Conservation (phyloP, 2,888 invertebrate species). For the Eumerus sabulonum region DNA sequence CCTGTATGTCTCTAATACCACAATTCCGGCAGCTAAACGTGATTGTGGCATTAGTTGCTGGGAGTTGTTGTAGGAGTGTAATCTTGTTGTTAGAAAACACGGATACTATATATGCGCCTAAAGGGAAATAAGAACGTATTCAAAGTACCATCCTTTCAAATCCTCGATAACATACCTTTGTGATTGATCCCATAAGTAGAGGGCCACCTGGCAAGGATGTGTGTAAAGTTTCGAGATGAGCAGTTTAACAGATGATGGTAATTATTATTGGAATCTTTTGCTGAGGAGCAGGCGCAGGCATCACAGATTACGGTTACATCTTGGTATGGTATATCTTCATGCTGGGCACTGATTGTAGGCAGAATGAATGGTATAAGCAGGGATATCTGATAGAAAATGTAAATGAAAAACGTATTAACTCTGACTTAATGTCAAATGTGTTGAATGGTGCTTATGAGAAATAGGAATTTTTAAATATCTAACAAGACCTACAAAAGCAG, state of each 20-base stretch:
- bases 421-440: too few species aligned
- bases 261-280: conserved; percentile 71
- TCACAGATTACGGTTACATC: conserved; percentile 75
- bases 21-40: conserved; percentile 77
- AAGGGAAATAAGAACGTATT: conserved; percentile 4
- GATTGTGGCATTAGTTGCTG: conserved; percentile 75
- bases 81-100: conserved; percentile 77
- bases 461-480: too few species aligned
- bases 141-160: too few species aligned
- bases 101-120: conserved; percentile 74
- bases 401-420: not conserved
- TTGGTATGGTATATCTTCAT: conserved; percentile 76
- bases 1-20: conserved; percentile 74
- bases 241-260: conserved; percentile 75
- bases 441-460: too few species aligned
- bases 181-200: conserved; percentile 74
- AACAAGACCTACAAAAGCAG: too few species aligned
- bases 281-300: conserved; percentile 74
- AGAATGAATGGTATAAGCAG: too few species aligned
- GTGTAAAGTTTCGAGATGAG: conserved; percentile 74
- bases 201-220: conserved; percentile 78
- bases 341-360: conserved; percentile 69
- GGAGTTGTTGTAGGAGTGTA: conserved; percentile 75
- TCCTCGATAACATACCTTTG: conserved; percentile 70
- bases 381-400: too few species aligned